Evolutionary conservation across 2,113 vertebrate genomes (phyloP), one percentile per base, ranked within the genome.

Genomic region (Alligator sinensis): DNA sequence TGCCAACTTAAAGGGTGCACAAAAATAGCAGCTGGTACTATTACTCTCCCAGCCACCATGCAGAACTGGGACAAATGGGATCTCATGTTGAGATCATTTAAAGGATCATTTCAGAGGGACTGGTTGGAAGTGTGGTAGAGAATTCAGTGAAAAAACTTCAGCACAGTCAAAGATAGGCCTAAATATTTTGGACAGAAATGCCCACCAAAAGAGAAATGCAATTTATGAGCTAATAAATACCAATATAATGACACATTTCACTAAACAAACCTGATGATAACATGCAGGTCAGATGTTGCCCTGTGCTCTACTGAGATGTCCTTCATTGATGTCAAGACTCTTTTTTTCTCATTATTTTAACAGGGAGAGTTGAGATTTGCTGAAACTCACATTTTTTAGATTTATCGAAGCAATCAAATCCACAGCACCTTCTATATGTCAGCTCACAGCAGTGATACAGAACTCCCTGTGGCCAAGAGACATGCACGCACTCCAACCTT

Each of bases 401-500:
- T 95, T 95, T 95, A 92, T 87, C 82, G 89, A 91, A 96, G 57
- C 82, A 88, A 64, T 78, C 82, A 94, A 85, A 84, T 30, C 82
- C 89, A 87, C 89, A 80, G 84, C 59, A 80, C 84, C 90, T 92
- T 78, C 88, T 93, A 58, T 30, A 38, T 34, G 88, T 78, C 76
- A 66, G 90, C 84, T 91, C 86, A 74, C 75, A 91, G 92, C 91
- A 92, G 13, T 96, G 95, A 94, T 96, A 60, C 94, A 94, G 83
- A 89, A 80, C 88, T 96, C 93, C 95, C 95, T 9, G 2, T 82
- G 84, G 93, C 83, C 94, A 89, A 80, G 78, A 95, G 89, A 94
- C 86, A 91, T 84, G 82, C 80, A 89, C 72, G 57, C 60, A 34
- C 82, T 94, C 88, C 94, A 97, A 96, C 92, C 93, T 92, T 97